Evolutionary conservation across 2,888 invertebrate genomes (phyloP).

Genomic region (Philaethria dido): DNA sequence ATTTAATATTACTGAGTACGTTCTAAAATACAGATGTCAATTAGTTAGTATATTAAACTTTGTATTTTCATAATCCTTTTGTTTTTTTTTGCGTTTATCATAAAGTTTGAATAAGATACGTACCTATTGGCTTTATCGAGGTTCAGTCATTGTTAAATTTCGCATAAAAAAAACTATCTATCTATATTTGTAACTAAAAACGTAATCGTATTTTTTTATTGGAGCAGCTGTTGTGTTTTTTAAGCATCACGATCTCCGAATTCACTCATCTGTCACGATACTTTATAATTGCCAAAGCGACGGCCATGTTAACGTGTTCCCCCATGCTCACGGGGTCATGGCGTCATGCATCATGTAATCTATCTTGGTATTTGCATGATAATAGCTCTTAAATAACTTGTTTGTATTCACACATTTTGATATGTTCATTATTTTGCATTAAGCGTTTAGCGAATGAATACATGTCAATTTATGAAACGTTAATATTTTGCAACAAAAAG

Average conservation of each 20-base stretch:
- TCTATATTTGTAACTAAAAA: background rate
- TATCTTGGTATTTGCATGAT: constrained; percentile 34
- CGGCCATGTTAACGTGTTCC: constrained; percentile 25
- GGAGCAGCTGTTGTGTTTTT: constrained; percentile 18
- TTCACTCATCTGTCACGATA: constrained; percentile 23
- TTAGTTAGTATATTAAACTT: background rate
- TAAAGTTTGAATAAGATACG: background rate
- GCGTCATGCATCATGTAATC: constrained; percentile 22
- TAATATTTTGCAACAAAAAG: background rate
- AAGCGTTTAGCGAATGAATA: background rate
- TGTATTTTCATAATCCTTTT: background rate
- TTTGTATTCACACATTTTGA: constrained; percentile 1
- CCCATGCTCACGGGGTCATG: constrained; percentile 26
- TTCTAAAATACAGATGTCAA: background rate
- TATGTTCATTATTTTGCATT: constrained; percentile 7
- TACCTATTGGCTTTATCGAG: background rate
- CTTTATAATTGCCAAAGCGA: constrained; percentile 14
- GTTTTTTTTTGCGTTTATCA: too few species aligned
- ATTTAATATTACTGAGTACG: too few species aligned
- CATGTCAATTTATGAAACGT: background rate
- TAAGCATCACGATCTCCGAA: constrained; percentile 2
- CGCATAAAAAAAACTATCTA: constrained; percentile 1
- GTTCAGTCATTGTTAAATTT: constrained; percentile 2
- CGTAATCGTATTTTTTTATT: constrained; percentile 7
- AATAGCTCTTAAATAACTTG: constrained; percentile 25